phyloP scores from a whole-genome alignment of 2,797 vertebrate genomes.

The Botia kubotai region DNA sequence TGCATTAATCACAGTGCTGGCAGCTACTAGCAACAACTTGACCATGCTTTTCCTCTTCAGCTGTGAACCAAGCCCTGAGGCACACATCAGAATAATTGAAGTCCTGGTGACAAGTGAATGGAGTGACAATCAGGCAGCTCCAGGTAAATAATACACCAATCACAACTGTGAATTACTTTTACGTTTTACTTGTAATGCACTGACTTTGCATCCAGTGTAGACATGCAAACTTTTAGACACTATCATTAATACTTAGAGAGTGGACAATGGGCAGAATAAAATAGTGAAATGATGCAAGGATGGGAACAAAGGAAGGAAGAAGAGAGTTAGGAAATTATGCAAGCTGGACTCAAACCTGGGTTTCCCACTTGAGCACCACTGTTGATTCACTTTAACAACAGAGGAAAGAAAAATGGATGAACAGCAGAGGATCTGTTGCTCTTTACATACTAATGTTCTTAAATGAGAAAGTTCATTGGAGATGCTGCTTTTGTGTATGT shows the following conservation, averaged over 20 bases:
- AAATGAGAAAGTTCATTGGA: constrained; percentile 16
- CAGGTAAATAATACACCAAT: constrained; percentile 78
- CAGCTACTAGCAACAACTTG: not conserved
- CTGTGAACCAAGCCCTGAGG: constrained; percentile 89
- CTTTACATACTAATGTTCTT: constrained; percentile 33
- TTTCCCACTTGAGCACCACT: not conserved
- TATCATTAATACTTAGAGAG: not conserved
- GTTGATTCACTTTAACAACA: not conserved
- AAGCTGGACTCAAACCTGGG: constrained; percentile 1
- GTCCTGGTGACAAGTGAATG: constrained; percentile 91
- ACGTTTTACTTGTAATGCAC: too few relatives aligned
- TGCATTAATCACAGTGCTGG: constrained; percentile 16
- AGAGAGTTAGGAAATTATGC: not conserved
- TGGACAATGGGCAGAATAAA: not conserved
- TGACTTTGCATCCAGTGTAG: too few relatives aligned
- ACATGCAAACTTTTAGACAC: not conserved
- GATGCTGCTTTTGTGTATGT: not conserved
- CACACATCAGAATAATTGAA: constrained; percentile 89
- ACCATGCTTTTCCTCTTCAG: constrained; percentile 70
- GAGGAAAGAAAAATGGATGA: not conserved
- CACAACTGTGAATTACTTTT: not conserved
- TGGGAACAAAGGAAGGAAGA: too few relatives aligned
- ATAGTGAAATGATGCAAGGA: not conserved
- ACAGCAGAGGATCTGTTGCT: constrained; percentile 16
- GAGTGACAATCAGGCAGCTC: constrained; percentile 89